A percentile compares a stretch with the other conserved stretches of the same genome.
These are phyloP conservation scores for Leucophora obtusa DNA, from an alignment of 2,888 invertebrate genomes.

Conservation along the genomic window DNA sequence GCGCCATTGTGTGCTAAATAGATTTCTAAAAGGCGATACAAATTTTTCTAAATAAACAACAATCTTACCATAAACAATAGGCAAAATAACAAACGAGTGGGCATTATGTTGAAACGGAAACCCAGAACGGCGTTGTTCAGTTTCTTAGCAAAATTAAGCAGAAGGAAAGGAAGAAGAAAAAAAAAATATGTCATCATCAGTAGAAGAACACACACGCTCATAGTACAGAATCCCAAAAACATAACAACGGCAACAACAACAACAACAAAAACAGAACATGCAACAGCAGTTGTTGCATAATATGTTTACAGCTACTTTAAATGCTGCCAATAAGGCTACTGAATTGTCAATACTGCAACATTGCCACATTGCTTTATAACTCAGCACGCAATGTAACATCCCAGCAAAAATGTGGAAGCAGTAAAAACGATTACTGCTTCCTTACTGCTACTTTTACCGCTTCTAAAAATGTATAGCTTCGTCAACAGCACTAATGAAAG, in stretches of 20 bases:
- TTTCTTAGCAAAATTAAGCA: slow-evolving; percentile 34
- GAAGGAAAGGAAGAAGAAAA: background rate
- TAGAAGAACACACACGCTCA: slow-evolving; percentile 39
- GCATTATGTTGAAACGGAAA: slow-evolving; percentile 36
- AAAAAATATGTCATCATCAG: slow-evolving; percentile 56
- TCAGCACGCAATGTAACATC: slow-evolving; percentile 48
- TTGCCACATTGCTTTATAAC: slow-evolving; percentile 17
- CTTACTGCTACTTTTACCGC: no score
- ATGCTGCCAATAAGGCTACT: slow-evolving; percentile 63
- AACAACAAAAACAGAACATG: slow-evolving; percentile 32
- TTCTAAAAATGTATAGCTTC: no score
- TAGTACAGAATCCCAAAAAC: background rate
- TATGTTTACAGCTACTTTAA: slow-evolving; percentile 68
- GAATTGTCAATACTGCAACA: slow-evolving; percentile 38
- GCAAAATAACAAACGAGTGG: slow-evolving; percentile 44
- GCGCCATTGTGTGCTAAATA: slow-evolving; percentile 77
- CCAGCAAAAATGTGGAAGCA: no score
- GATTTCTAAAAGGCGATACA: slow-evolving; percentile 77
- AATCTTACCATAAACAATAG: slow-evolving; percentile 25
- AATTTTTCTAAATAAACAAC: slow-evolving; percentile 68
- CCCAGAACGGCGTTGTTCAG: slow-evolving; percentile 28
- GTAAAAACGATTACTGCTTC: no score
- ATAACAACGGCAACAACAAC: slow-evolving; percentile 50
- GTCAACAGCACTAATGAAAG: no score
- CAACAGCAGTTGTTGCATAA: slow-evolving; percentile 67